These are phyloP conservation scores for Callorhinus ursinus DNA, from an alignment of 2,113 vertebrate species.

Conservation along the genomic window DNA sequence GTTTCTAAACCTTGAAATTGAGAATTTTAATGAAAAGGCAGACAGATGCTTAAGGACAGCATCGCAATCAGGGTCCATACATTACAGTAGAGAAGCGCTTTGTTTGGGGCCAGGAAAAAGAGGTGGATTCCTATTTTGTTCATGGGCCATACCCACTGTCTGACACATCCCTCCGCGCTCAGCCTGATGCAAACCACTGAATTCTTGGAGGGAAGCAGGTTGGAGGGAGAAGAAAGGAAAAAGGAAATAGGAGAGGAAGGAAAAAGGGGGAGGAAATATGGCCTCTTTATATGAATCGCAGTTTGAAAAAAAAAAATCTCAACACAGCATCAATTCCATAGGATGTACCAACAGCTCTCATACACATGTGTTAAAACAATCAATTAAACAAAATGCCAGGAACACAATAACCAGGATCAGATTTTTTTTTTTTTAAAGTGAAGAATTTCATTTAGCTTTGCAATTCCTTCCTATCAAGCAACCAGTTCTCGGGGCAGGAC, in stretches of 20 bases:
- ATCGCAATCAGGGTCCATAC: rapidly evolving
- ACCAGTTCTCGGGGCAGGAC: conserved; percentile 10
- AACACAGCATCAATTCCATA: not conserved
- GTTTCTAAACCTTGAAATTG: conserved; percentile 72
- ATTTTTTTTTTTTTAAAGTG: not conserved
- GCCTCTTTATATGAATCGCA: conserved; percentile 62
- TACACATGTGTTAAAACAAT: not conserved
- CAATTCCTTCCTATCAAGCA: conserved; percentile 38
- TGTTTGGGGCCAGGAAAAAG: conserved; percentile 24
- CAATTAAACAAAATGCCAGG: not conserved
- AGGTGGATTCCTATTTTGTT: not conserved
- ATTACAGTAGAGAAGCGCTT: conserved; percentile 31
- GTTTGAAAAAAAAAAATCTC: not conserved
- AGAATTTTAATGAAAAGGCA: conserved; percentile 75
- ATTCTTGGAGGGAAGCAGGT: conserved; percentile 76
- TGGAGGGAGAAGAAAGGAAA: conserved; percentile 57
- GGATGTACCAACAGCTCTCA: not conserved
- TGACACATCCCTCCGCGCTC: not conserved
- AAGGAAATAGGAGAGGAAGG: conserved; percentile 59
- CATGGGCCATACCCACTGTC: not conserved
- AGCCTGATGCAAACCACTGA: conserved; percentile 53
- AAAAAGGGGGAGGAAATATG: not conserved
- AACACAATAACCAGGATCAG: not conserved
- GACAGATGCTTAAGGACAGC: conserved; percentile 60
- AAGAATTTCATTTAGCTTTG: conserved; percentile 60